phyloP scores from a whole-genome alignment of 2,888 invertebrate species.

The Terebella lapidaria region DNA sequence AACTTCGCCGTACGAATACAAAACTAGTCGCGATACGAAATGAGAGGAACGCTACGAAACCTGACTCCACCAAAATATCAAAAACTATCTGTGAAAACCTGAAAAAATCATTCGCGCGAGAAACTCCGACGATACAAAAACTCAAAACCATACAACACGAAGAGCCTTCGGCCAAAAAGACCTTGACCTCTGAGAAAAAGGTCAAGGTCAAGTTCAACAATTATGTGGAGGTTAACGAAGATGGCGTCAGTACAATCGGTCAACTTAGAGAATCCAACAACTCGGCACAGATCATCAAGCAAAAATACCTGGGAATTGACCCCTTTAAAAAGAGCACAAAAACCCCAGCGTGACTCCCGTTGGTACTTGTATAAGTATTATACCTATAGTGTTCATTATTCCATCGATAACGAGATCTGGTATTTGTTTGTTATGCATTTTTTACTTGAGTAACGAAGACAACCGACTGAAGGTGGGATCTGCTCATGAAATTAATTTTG shows the following conservation, averaged over 20 bases:
- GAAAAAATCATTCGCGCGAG: too few species aligned
- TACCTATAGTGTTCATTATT: too few species aligned
- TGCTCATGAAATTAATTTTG: too few species aligned
- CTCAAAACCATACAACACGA: not conserved
- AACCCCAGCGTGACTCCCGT: too few species aligned
- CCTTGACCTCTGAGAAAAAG: not conserved
- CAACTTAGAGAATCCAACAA: not conserved
- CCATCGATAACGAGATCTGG: too few species aligned
- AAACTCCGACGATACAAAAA: not conserved
- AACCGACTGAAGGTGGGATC: too few species aligned
- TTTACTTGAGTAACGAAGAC: too few species aligned
- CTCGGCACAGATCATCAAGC: not conserved
- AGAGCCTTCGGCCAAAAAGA: not conserved
- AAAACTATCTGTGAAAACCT: too few species aligned
- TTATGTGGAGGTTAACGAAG: not conserved
- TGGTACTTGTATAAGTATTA: too few species aligned
- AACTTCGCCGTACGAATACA: not conserved
- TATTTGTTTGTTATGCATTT: too few species aligned
- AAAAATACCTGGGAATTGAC: not conserved
- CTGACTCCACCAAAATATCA: too few species aligned
- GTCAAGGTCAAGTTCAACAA: conserved; percentile 2
- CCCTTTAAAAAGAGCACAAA: not conserved
- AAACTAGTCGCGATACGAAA: not conserved
- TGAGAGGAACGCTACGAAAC: not conserved
- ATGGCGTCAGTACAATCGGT: not conserved